Conservation (phyloP, 2,797 vertebrate species). For the Hydrolagus colliei region DNA sequence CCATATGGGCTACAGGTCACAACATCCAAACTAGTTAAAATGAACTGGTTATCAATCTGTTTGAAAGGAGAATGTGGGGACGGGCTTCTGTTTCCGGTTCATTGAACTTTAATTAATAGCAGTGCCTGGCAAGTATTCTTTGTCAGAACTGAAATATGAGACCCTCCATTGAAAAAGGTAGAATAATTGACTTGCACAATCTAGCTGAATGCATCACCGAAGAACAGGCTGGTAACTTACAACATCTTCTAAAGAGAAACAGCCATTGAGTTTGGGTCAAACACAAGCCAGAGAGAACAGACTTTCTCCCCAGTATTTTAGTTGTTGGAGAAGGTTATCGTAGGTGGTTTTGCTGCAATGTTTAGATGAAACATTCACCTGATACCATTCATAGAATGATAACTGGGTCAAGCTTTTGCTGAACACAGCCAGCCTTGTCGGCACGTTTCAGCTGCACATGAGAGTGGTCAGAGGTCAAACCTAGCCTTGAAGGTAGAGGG, state of each 20-base stretch:
- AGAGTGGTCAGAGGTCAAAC: too few species aligned
- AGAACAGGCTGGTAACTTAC: background rate
- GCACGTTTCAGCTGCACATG: too few species aligned
- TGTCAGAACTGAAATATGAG: background rate
- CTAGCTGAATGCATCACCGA: background rate
- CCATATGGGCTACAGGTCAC: background rate
- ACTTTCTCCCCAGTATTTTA: too few species aligned
- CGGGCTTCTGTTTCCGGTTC: background rate
- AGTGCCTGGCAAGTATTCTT: background rate
- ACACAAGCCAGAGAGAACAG: too few species aligned
- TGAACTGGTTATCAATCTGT: background rate
- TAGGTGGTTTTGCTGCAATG: too few species aligned
- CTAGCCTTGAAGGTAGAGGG: too few species aligned
- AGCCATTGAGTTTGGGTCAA: too few species aligned
- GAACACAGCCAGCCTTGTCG: too few species aligned
- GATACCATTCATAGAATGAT: too few species aligned
- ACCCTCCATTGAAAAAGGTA: background rate
- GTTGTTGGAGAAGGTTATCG: too few species aligned
- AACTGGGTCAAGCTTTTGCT: too few species aligned
- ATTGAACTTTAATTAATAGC: background rate
- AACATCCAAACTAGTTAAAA: background rate
- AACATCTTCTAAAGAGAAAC: background rate
- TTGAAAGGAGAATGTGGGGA: background rate
- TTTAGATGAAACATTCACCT: too few species aligned
- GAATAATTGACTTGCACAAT: background rate